A percentile compares a stretch with the other conserved stretches of the same genome.
These are phyloP conservation scores for Tridacna gigas DNA, from an alignment of 2,888 invertebrate genomes.

Conservation along the genomic window DNA sequence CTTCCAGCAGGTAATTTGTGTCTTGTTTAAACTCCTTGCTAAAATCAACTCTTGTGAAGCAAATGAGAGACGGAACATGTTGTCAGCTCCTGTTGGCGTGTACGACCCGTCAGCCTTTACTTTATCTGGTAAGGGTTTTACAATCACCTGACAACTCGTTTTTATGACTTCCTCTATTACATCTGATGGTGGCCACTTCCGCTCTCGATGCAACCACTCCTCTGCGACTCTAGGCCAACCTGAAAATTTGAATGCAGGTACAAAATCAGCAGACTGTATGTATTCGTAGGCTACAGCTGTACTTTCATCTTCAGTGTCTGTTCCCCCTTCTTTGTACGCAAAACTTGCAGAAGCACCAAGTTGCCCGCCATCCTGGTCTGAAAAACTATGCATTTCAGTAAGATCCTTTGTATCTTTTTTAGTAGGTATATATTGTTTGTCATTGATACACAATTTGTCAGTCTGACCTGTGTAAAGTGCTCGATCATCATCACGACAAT, in stretches of 20 bases:
- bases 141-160: constrained; percentile 37
- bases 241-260: constrained; percentile 30
- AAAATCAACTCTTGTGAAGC: constrained; percentile 6
- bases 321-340: not conserved
- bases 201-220: constrained; percentile 35
- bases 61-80: not conserved
- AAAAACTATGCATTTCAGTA: not conserved
- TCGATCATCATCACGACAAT: no score
- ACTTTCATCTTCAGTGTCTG: not conserved
- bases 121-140: constrained; percentile 18
- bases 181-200: constrained; percentile 43
- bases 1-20: constrained; percentile 2
- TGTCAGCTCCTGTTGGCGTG: not conserved
- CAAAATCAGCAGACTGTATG: constrained; percentile 33
- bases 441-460: not conserved
- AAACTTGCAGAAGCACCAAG: not conserved
- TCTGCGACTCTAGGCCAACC: constrained; percentile 39
- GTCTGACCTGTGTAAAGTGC: not conserved
- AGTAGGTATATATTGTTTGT: not conserved
- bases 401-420: not conserved
- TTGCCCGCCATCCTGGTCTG: not conserved
- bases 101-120: not conserved
- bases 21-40: not conserved
- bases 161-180: constrained; percentile 19
- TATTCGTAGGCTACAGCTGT: not conserved